phyloP scores from a whole-genome alignment of 2,113 vertebrate genomes.

The Indicator maculatus region DNA sequence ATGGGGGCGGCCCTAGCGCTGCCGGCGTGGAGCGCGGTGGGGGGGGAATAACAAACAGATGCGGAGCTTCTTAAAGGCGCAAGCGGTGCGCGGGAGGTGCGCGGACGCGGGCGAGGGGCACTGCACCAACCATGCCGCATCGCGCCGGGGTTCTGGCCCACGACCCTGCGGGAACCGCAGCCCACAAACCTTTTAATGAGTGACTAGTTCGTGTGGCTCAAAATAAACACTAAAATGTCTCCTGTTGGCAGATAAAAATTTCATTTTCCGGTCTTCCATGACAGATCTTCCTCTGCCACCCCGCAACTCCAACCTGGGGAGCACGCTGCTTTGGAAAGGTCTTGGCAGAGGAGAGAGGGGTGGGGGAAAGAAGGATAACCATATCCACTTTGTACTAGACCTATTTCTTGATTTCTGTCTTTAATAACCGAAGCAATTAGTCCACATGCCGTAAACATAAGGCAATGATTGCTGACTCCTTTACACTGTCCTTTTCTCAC shows the following conservation, averaged over 20 bases:
- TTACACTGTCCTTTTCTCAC: neutral
- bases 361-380: neutral
- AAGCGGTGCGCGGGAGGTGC: neutral
- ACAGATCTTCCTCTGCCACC: neutral
- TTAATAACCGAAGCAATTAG: neutral
- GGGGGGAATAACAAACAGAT: constrained; percentile 32
- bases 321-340: neutral
- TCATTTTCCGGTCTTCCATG: neutral
- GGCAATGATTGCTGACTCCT: neutral
- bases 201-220: neutral
- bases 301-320: neutral
- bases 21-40: neutral
- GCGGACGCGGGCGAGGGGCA: neutral
- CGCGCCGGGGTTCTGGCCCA: neutral
- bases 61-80: constrained; percentile 30
- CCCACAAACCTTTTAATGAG: neutral
- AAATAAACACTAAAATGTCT: neutral
- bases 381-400: neutral
- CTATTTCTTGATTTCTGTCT: neutral
- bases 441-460: too few species aligned
- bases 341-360: too few species aligned
- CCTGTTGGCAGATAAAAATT: too few species aligned
- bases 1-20: neutral
- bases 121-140: neutral
- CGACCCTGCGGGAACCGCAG: too few species aligned